These are phyloP conservation scores for Rhynchotus rufescens DNA, from an alignment of 2,797 vertebrate genomes.

Conservation along the genomic window DNA sequence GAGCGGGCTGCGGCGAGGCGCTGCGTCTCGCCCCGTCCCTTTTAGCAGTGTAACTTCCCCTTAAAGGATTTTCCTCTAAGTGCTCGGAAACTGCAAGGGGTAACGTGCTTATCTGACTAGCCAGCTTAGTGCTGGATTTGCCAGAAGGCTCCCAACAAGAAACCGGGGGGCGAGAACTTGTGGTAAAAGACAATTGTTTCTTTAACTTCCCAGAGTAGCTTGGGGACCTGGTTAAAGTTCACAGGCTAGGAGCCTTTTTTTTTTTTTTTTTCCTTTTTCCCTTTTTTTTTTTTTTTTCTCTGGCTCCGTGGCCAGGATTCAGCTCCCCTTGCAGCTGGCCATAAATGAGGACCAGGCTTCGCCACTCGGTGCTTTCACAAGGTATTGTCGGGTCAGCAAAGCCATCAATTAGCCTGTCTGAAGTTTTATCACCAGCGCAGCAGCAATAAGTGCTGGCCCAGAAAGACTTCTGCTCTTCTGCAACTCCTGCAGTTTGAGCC, in stretches of 20 bases:
- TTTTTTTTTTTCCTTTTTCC: neutral
- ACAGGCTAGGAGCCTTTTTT: slow-evolving; percentile 63
- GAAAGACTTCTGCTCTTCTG: slow-evolving; percentile 91
- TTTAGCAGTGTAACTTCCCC: slow-evolving; percentile 28
- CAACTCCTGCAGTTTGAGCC: slow-evolving; percentile 91
- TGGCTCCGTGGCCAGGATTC: slow-evolving; percentile 82
- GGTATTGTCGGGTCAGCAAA: slow-evolving; percentile 99
- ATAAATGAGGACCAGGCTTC: slow-evolving; percentile 98
- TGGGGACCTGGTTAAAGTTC: slow-evolving; percentile 83
- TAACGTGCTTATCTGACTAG: slow-evolving; percentile 22
- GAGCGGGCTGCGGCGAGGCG: too few species aligned
- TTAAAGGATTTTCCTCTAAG: slow-evolving; percentile 48
- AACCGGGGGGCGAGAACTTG: slow-evolving; percentile 25
- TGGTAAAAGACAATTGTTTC: slow-evolving; percentile 48
- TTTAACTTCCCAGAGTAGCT: slow-evolving; percentile 75
- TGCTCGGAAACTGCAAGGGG: slow-evolving; percentile 9
- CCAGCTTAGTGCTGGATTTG: slow-evolving; percentile 41
- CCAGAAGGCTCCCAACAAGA: slow-evolving; percentile 45
- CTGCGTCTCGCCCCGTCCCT: too few species aligned
- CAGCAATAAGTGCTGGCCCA: slow-evolving; percentile 93
- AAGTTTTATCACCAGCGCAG: slow-evolving; percentile 99
- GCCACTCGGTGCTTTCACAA: slow-evolving; percentile 93
- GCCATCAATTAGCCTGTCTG: slow-evolving; percentile 99
- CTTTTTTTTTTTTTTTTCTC: too few species aligned
- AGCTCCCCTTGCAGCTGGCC: slow-evolving; percentile 93